Evolutionary conservation across 2,797 vertebrate genomes (phyloP).

Genomic region (Mormyrus hasselquistii): DNA sequence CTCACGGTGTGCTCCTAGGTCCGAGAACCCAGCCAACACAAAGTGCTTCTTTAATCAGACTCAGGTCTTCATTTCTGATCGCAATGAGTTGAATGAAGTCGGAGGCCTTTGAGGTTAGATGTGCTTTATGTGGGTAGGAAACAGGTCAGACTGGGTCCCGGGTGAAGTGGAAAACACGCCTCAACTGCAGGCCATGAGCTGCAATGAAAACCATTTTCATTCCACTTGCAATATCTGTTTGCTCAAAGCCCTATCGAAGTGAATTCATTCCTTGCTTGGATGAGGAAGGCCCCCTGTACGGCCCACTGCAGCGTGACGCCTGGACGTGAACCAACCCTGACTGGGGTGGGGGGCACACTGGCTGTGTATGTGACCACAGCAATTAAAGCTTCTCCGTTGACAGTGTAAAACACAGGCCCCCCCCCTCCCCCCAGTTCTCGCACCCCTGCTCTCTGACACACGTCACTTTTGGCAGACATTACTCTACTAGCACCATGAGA

Average conservation of each 20-base stretch:
- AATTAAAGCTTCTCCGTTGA: neutral
- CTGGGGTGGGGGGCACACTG: neutral
- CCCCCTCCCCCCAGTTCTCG: neutral
- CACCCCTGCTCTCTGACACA: neutral
- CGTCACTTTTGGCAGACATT: neutral
- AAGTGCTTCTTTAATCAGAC: neutral
- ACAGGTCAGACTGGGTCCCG: neutral
- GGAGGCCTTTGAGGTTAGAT: neutral
- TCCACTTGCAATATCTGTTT: neutral
- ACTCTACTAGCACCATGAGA: neutral
- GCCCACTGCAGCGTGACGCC: neutral
- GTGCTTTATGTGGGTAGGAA: neutral
- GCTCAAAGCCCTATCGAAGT: conserved; percentile 5
- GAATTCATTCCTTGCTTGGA: neutral
- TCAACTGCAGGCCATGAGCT: neutral
- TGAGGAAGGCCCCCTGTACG: neutral
- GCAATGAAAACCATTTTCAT: neutral
- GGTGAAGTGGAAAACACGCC: neutral
- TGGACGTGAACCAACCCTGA: neutral
- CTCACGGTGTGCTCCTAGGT: neutral
- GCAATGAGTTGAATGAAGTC: neutral
- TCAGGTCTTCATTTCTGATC: neutral
- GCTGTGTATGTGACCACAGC: neutral
- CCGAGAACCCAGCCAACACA: neutral
- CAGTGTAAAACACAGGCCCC: conserved; percentile 13